Evolutionary conservation across 2,113 vertebrate genomes (phyloP), one percentile per base, ranked within the genome.

Genomic region (Ramphastos sulfuratus): DNA sequence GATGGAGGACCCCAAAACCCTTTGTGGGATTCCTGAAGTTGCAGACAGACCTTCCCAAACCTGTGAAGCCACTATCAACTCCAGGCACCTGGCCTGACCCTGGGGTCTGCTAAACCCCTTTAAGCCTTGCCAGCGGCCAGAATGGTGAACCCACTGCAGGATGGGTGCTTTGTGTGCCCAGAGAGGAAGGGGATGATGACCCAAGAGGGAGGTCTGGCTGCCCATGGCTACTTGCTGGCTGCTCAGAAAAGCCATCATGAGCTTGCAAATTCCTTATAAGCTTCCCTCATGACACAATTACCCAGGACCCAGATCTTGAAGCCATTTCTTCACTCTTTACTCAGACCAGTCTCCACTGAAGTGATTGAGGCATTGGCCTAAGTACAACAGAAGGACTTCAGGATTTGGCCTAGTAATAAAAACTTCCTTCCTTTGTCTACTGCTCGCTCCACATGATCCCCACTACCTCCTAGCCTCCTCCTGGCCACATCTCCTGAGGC

Each of bases 381-480:
- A 95, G 65, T 86, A 79, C 50, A 90, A 54, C 63, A 21, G n/a
- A 93, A 85, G 56, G 63, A 91, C 39, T 85, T 88, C 89, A 95
- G 94, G 84, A 97, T 94, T 92, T 89, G 73, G 74, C 66, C 82
- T 72, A 86, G 85, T 35, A 91, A 95, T 95, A 95, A 97, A 91
- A 96, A 94, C 94, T 97, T 96, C 95, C 96, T 96, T 96, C 96
- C 94, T 96, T 95, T 92, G 81, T 94, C 86, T 92, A 23, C 87
- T 63, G 64, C 79, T 96, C 92, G 27, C 58, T 89, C 74, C 39
- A 15, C 56, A 60, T 2, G 66, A 95, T 82, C 66, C 66, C 80
- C n/a, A 14, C 56, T 76, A 9, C 89, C 66, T 83, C 82, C 78
- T 19, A 4, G 88, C 55, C 82, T 65, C 74, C 89, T 87, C 44